Evolutionary conservation across 2,888 invertebrate species (phyloP), one percentile per base, ranked within the genome.

Genomic region (Lordiphosa fenestrarum): DNA sequence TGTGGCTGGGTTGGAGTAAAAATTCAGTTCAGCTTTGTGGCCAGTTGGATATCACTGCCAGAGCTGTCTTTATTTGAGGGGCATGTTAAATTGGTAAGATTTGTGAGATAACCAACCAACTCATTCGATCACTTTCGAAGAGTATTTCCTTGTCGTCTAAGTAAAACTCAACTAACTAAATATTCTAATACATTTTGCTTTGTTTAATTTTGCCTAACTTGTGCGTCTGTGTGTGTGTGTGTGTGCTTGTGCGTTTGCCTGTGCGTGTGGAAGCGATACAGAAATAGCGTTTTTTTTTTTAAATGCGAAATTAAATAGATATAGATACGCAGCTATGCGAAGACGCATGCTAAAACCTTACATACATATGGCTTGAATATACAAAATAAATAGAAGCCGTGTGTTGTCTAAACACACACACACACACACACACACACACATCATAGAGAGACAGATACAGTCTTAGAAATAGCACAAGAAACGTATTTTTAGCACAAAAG

Each of bases 371-470:
- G 13, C 6, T 21, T 21, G n/a, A 15, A 21, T 39, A 56, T 40
- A 54, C 23, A 56, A 62, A 66, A 64, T 71, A 71, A 75, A 75
- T 75, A 67, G 52, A 74, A 67, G 47, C 58, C 58, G 67, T 57
- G 44, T 44, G 47, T 62, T 71, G 58, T 59, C 68, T 71, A 62
- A 57, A 56, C 72, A 63, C 47, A 65, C 51, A 57, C 59, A 33
- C 44, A 30, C 41, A 56, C 44, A 30, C 41, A 56, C 72, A 56
- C 41, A 64, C 47, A 57, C 46, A 65, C 59, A 33, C 44, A 30
- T 40, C 30, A 30, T 30, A 30, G 30, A 9, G 30, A 30, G 30
- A 30, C 30, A 30, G 30, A 30, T 30, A 30, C 30, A 41, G 30
- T 21, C 35, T 30, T 49, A 63, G 57, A 73, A 73, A 73, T 73